A percentile compares a stretch with the other conserved stretches of the same genome.
Conservation (phyloP, 2,888 invertebrate genomes). For the Conistra vaccinii region DNA sequence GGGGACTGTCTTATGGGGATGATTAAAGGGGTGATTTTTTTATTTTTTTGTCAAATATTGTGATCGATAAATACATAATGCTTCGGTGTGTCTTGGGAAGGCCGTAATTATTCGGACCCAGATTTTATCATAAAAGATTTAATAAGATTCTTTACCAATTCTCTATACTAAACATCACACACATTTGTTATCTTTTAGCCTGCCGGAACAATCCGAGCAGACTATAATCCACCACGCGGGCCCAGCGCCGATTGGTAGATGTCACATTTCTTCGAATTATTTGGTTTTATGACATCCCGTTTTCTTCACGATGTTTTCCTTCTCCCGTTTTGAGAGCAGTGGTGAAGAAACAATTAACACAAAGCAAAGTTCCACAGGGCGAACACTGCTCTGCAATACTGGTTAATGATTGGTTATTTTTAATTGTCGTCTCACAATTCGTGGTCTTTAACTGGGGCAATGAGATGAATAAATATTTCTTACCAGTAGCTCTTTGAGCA, state of each 20-base stretch:
- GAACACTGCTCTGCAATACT: background rate
- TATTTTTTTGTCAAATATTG: too few species aligned
- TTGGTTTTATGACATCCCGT: background rate
- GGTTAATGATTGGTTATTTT: background rate
- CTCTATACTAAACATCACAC: too few species aligned
- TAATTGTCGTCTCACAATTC: background rate
- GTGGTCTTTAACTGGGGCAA: too few species aligned
- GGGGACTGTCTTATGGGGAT: too few species aligned
- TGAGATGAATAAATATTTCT: background rate
- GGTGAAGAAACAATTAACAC: background rate
- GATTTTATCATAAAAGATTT: too few species aligned
- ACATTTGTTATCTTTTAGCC: too few species aligned
- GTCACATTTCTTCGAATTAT: background rate
- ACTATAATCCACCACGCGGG: background rate
- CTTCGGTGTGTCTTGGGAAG: too few species aligned
- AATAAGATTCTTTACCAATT: too few species aligned
- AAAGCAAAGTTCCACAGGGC: background rate
- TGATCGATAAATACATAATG: too few species aligned
- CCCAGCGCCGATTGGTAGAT: background rate
- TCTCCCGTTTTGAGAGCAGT: background rate
- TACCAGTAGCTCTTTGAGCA: slow-evolving; percentile 94
- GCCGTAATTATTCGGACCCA: too few species aligned
- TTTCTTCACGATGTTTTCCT: background rate
- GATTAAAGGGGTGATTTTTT: too few species aligned
- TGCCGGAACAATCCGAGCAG: background rate